A percentile compares a stretch with the other conserved stretches of the same genome.
phyloP scores from a whole-genome alignment of 2,113 vertebrate genomes.

The Coreoperca whiteheadi region DNA sequence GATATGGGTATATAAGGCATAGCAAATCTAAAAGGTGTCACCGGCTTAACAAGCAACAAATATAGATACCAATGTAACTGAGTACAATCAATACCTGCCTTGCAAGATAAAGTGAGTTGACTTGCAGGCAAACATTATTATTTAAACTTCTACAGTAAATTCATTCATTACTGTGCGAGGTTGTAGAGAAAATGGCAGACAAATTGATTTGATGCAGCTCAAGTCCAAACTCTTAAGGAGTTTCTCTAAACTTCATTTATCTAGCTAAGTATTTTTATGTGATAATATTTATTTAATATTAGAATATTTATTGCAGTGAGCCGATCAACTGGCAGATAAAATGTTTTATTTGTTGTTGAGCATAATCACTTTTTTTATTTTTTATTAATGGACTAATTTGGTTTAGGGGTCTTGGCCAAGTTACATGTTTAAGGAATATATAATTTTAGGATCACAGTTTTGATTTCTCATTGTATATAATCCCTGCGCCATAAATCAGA shows the following conservation, averaged over 20 bases:
- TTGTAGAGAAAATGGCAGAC: conserved; percentile 49
- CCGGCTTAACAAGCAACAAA: conserved; percentile 10
- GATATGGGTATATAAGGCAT: not conserved
- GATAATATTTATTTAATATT: conserved; percentile 22
- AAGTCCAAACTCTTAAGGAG: conserved; percentile 3
- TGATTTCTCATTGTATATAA: conserved; percentile 23
- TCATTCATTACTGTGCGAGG: conserved; percentile 13
- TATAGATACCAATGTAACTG: not conserved
- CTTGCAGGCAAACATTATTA: not conserved
- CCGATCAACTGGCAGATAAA: not conserved
- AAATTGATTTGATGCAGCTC: conserved; percentile 49
- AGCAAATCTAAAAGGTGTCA: not conserved
- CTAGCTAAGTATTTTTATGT: conserved; percentile 11
- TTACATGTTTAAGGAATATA: not conserved
- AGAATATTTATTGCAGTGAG: conserved; percentile 18
- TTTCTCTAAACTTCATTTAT: conserved; percentile 3
- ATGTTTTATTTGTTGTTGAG: not conserved
- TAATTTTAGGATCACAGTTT: not conserved
- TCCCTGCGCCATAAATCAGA: not conserved
- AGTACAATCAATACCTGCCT: not conserved
- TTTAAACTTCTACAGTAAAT: conserved; percentile 20
- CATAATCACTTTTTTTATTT: not conserved
- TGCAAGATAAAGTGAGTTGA: not conserved
- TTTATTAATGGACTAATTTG: not conserved
- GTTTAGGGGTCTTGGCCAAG: not conserved